Evolutionary conservation across 2,888 invertebrate species (phyloP), one percentile per base, ranked within the genome.

Genomic region (Plagodis dolabraria): DNA sequence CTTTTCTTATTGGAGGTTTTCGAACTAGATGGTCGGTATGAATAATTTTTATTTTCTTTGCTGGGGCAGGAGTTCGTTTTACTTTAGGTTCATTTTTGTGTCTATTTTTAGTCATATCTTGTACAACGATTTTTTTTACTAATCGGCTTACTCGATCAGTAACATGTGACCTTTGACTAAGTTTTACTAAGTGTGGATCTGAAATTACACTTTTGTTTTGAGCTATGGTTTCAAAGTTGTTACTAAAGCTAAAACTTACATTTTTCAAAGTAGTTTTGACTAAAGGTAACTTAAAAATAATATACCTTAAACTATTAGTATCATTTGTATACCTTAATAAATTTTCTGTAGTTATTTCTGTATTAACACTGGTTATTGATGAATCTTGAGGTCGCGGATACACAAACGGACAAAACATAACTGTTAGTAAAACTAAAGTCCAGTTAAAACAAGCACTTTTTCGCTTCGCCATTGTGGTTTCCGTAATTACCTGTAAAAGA

Each of bases 391-490:
- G 92, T 72, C 92, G 85, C 68, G 86, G 71, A 70, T 76, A 71
- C 65, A 87, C 89, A 60, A 68, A 83, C 68, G 83, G 80, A 82
- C 80, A 83, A 74, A 85, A 74, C 72, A 85, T 57, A 75, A 85
- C 79, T 82, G 89, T 69, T 72, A 89, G 75, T 83, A 92, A 82
- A 77, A 89, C 82, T 87, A 92, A 78, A 80, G 90, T 92, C 91
- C 91, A 89, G 70, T 83, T 85, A 75, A 72, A 74, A 83, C 82
- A 82, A 77, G 79, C 85, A 87, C 85, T 84, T 86, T 89, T 91
- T 77, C 85, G 80, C 71, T 88, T 82, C 83, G 89, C 79, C 92
- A 92, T 92, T 47, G 55, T 86, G 71, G 63, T 65, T 75, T 68
- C 76, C 74, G 71, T 64, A 63, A 71, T 71, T 90, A 91, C 89